These are phyloP conservation scores for Corythoichthys haematopterus DNA, from an alignment of 2,113 vertebrate species.

Conservation along the genomic window DNA sequence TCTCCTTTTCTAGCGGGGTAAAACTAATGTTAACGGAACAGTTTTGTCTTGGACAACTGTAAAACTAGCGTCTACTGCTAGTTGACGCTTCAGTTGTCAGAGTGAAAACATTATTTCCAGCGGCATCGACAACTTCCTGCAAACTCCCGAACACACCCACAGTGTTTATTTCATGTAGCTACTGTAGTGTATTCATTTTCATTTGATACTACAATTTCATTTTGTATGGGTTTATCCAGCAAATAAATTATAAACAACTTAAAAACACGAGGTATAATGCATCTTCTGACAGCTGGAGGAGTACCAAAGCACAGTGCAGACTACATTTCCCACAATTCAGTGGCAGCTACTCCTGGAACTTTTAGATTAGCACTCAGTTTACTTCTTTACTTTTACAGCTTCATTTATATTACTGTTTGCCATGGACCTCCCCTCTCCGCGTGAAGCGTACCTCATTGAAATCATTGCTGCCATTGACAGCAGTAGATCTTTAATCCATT, in stretches of 20 bases:
- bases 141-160: not conserved
- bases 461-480: no score
- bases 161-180: not conserved
- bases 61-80: not conserved
- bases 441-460: no score
- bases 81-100: conserved; percentile 13
- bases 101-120: conserved; percentile 8
- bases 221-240: not conserved
- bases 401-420: no score
- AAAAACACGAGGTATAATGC: not conserved
- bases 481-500: no score
- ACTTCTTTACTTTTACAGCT: no score
- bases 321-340: conserved; percentile 5
- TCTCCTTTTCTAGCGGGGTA: not conserved
- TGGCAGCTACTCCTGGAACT: no score
- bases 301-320: not conserved
- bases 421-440: no score
- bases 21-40: not conserved
- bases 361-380: no score
- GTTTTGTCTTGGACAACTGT: not conserved
- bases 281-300: no score
- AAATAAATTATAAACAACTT: not conserved
- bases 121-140: conserved; percentile 49
- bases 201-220: not conserved
- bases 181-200: not conserved